Percentiles rank a stretch among this genome's conserved stretches.
phyloP scores from a whole-genome alignment of 2,888 invertebrate species.

The Stenolophus ochropezus region DNA sequence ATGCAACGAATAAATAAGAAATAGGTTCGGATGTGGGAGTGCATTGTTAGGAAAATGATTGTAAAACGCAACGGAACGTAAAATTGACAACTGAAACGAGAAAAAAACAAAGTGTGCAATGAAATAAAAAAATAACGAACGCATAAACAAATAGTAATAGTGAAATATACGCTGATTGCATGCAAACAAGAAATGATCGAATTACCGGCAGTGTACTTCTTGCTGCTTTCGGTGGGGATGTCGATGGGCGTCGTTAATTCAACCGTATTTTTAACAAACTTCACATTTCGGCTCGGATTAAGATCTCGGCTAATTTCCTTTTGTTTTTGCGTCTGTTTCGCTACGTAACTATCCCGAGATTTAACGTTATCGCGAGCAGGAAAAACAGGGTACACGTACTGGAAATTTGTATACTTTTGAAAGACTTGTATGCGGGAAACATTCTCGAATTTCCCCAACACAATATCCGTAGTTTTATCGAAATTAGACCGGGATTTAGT shows the following conservation, averaged over 20 bases:
- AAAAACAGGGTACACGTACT: conserved; percentile 84
- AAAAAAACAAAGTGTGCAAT: conserved; percentile 29
- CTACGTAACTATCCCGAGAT: conserved; percentile 66
- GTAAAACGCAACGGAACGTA: conserved; percentile 31
- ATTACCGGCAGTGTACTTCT: conserved; percentile 38
- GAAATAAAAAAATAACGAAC: conserved; percentile 31
- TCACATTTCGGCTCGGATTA: conserved; percentile 71
- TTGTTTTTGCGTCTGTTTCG: conserved; percentile 70
- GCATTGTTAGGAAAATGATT: conserved; percentile 18
- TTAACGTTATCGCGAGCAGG: conserved; percentile 72
- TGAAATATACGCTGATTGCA: conserved; percentile 33
- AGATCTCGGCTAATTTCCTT: conserved; percentile 73
- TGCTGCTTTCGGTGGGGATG: conserved; percentile 41
- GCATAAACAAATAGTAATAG: conserved; percentile 39
- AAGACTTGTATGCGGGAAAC: conserved; percentile 79
- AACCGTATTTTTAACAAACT: conserved; percentile 68
- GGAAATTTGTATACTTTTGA: conserved; percentile 84
- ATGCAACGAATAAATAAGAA: conserved; percentile 28
- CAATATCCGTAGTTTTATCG: conserved; percentile 50
- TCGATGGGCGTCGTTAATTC: conserved; percentile 64
- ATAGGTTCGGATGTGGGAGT: conserved; percentile 23
- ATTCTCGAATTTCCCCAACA: conserved; percentile 55
- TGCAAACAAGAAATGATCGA: conserved; percentile 40
- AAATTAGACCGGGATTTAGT: conserved; percentile 45
- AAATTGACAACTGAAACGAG: conserved; percentile 35